Conservation (phyloP, 2,888 invertebrate species). For the Ischnus inquisitorius region DNA sequence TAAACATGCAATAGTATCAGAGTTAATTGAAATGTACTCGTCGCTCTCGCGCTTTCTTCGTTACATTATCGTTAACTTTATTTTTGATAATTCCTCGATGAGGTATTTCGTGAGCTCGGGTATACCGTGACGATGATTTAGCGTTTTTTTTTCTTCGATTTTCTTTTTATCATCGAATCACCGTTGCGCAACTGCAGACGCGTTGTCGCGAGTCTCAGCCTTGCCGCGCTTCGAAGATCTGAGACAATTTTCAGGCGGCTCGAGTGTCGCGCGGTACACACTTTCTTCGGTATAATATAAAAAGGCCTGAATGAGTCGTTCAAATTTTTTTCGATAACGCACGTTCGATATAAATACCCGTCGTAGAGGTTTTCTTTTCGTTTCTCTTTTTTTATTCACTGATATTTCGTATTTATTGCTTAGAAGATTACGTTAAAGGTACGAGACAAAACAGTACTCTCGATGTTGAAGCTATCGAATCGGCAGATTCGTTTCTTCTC, state of each 20-base stretch:
- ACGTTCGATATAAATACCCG: constrained; percentile 5
- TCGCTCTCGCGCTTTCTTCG: constrained; percentile 28
- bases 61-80: constrained; percentile 32
- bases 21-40: constrained; percentile 65
- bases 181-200: constrained; percentile 39
- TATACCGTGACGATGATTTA: constrained; percentile 38
- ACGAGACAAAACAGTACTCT: constrained; percentile 38
- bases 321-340: constrained; percentile 25
- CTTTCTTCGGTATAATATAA: constrained; percentile 39
- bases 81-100: constrained; percentile 50
- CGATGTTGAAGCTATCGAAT: constrained; percentile 44
- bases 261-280: background rate
- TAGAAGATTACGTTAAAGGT: constrained; percentile 53
- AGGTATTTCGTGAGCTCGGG: constrained; percentile 59
- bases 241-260: constrained; percentile 9
- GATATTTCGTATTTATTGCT: constrained; percentile 62
- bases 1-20: constrained; percentile 70
- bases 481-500: constrained; percentile 9
- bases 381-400: constrained; percentile 20
- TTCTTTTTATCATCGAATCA: constrained; percentile 34
- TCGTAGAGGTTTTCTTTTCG: background rate
- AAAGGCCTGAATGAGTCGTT: constrained; percentile 61
- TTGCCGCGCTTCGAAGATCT: constrained; percentile 8
- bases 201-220: constrained; percentile 63
- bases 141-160: background rate